Conservation (phyloP, 92 coral and sea anemone species). For the Scolanthus callimorphus region DNA sequence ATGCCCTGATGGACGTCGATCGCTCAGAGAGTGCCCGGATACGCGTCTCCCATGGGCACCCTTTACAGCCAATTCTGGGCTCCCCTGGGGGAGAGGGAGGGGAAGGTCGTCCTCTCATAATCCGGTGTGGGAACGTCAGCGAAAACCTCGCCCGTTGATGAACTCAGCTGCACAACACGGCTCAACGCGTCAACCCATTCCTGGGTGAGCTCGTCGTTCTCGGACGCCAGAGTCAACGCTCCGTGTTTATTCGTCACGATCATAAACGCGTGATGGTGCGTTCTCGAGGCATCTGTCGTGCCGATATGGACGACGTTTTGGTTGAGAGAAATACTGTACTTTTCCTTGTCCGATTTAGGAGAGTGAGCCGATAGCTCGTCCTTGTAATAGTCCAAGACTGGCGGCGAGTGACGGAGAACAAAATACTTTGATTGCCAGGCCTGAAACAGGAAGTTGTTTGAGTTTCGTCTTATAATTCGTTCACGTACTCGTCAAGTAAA, state of each 20-base stretch:
- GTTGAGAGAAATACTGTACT: constrained; percentile 35
- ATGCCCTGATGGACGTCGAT: too few species aligned
- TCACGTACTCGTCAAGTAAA: too few species aligned
- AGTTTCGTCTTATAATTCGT: too few species aligned
- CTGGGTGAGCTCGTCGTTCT: constrained; percentile 32
- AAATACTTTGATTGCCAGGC: constrained; percentile 75
- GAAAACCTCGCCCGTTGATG: neutral
- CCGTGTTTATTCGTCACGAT: constrained; percentile 50
- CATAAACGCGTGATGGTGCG: constrained; percentile 51
- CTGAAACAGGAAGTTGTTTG: too few species aligned
- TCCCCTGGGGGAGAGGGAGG: constrained; percentile 1
- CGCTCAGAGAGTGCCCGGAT: too few species aligned
- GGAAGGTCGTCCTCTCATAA: too few species aligned
- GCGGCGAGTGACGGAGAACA: constrained; percentile 40
- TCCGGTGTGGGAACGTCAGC: constrained; percentile 15
- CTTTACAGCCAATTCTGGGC: constrained; percentile 1
- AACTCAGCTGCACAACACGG: constrained; percentile 21
- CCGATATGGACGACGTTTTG: constrained; percentile 50
- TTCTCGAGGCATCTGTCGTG: constrained; percentile 40
- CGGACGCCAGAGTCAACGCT: constrained; percentile 47
- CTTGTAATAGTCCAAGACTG: constrained; percentile 57
- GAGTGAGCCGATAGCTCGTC: constrained; percentile 41
- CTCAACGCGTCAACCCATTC: constrained; percentile 58
- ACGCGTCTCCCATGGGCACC: neutral
- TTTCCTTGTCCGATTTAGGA: constrained; percentile 28